Evolutionary conservation across 2,888 invertebrate genomes (phyloP).

Genomic region (Lasioglossum morio): DNA sequence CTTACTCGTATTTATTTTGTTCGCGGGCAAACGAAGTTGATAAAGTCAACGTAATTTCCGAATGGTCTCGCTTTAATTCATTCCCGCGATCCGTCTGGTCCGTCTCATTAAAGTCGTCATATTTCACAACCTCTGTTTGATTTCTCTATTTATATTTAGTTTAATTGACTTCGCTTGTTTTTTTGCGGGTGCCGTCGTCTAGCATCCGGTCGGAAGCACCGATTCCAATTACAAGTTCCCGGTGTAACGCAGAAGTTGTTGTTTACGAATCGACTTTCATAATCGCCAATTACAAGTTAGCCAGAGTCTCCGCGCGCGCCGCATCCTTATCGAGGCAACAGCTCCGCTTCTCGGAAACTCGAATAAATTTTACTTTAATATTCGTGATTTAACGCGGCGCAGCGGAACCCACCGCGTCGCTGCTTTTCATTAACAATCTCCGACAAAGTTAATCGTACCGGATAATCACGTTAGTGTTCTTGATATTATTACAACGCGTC

Average conservation of each 20-base stretch:
- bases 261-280: constrained; percentile 10
- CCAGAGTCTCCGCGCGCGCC: background rate
- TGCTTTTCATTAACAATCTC: constrained; percentile 40
- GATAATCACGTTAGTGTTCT: constrained; percentile 30
- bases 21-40: background rate
- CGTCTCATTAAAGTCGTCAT: background rate
- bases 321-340: background rate
- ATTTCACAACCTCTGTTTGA: background rate
- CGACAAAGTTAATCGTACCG: constrained; percentile 43
- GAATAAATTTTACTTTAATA: constrained; percentile 36
- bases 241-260: constrained; percentile 9
- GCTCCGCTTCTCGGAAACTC: background rate
- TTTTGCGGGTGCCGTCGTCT: background rate
- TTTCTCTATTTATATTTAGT: background rate
- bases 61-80: background rate
- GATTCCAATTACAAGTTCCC: constrained; percentile 6
- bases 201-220: background rate
- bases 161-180: background rate
- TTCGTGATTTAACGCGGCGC: constrained; percentile 2
- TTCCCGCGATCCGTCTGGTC: background rate
- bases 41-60: background rate
- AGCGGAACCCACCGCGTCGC: constrained; percentile 16
- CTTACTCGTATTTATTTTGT: too few relatives aligned
- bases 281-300: constrained; percentile 15
- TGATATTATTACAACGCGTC: constrained; percentile 38